phyloP scores from a whole-genome alignment of 2,113 vertebrate species.

The Onychostruthus taczanowskii region DNA sequence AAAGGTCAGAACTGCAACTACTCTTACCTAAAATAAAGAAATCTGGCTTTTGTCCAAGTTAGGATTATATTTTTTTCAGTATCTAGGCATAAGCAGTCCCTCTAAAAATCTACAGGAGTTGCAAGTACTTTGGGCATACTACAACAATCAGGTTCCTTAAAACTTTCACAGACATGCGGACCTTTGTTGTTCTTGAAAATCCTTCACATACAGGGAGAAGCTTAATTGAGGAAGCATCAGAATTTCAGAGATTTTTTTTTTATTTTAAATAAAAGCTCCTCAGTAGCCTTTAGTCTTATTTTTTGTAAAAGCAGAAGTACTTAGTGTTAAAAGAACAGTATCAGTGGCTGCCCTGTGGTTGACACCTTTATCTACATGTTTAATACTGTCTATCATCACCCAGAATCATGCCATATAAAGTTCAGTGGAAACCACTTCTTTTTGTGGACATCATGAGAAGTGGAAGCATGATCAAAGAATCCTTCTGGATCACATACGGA shows the following conservation, averaged over 20 bases:
- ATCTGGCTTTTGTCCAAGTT: neutral
- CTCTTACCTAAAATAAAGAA: neutral
- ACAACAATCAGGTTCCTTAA: neutral
- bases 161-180: neutral
- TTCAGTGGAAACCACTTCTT: neutral
- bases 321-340: neutral
- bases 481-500: neutral
- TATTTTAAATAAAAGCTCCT: neutral
- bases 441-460: neutral
- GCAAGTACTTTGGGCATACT: neutral
- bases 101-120: neutral
- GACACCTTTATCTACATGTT: neutral
- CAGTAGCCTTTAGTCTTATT: neutral
- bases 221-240: neutral
- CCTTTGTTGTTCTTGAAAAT: neutral
- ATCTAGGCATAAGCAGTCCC: neutral
- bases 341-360: neutral
- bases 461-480: neutral
- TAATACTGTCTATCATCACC: neutral
- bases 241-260: neutral
- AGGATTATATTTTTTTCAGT: neutral
- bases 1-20: slow-evolving; percentile 29
- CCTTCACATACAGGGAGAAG: neutral
- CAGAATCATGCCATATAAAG: neutral
- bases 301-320: neutral